phyloP scores from a whole-genome alignment of 2,113 vertebrate species.

The Ptilorrhoa leucosticta region DNA sequence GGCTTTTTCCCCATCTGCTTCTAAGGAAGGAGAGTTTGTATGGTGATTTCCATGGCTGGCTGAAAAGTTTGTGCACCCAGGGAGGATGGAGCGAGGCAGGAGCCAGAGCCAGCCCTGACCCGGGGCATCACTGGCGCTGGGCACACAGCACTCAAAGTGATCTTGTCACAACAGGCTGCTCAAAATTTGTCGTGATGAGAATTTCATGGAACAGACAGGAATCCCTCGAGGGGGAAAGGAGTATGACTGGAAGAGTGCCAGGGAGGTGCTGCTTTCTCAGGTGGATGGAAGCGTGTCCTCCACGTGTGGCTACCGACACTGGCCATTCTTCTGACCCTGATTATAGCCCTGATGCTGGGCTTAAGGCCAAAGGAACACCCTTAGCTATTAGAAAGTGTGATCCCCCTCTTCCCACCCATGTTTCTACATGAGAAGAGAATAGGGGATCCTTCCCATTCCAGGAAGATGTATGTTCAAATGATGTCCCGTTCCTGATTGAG shows the following conservation, averaged over 20 bases:
- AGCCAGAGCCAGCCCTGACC: neutral
- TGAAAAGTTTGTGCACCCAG: neutral
- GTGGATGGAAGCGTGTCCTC: neutral
- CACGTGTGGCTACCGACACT: neutral
- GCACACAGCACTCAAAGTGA: neutral
- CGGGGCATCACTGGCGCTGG: rapidly evolving
- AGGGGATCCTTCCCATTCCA: neutral
- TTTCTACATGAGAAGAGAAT: neutral
- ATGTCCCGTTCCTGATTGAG: neutral
- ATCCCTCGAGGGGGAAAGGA: neutral
- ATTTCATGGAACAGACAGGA: neutral
- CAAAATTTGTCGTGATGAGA: neutral
- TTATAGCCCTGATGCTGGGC: neutral
- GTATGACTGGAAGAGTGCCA: neutral
- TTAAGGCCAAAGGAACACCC: neutral
- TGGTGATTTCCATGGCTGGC: neutral
- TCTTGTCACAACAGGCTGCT: neutral
- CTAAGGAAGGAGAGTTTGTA: neutral
- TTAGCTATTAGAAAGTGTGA: neutral
- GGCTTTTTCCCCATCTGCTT: neutral
- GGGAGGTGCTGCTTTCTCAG: neutral
- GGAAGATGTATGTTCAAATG: neutral
- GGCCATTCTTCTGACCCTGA: neutral
- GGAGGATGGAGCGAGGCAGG: neutral
- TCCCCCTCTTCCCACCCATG: neutral